Percentiles rank a stretch among this genome's conserved stretches.
These are phyloP conservation scores for Acrocephalus kingi DNA, from an alignment of 2,113 vertebrate species.

Conservation along the genomic window DNA sequence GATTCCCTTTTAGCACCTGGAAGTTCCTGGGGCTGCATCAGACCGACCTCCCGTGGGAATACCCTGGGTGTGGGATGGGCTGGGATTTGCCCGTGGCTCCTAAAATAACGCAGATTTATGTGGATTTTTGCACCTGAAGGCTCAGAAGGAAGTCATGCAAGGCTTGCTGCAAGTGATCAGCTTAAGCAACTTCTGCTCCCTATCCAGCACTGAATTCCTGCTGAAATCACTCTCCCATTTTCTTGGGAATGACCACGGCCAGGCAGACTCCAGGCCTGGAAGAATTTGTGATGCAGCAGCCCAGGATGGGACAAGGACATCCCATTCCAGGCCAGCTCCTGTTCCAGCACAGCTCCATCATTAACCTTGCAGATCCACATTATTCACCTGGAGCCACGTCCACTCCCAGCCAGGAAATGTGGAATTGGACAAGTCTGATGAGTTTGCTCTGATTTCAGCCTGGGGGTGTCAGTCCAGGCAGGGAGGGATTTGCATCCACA, in stretches of 20 bases:
- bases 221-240: not conserved
- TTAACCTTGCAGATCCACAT: not conserved
- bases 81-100: not conserved
- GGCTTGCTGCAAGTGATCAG: not conserved
- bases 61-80: not conserved
- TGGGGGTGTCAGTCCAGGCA: not conserved
- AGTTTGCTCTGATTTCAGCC: not conserved
- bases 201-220: not conserved
- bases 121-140: not conserved
- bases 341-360: not conserved
- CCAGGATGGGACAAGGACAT: not conserved
- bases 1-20: not conserved
- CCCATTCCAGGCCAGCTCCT: not conserved
- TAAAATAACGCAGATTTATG: not conserved
- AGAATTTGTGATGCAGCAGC: not conserved
- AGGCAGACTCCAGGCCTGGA: fast-evolving
- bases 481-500: not conserved
- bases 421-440: not conserved
- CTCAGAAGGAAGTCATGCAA: not conserved
- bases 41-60: not conserved
- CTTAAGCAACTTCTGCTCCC: not conserved
- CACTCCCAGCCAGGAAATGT: not conserved
- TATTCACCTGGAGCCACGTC: not conserved
- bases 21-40: not conserved
- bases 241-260: not conserved